phyloP scores from a whole-genome alignment of 2,113 vertebrate genomes.

The Nanorana parkeri region DNA sequence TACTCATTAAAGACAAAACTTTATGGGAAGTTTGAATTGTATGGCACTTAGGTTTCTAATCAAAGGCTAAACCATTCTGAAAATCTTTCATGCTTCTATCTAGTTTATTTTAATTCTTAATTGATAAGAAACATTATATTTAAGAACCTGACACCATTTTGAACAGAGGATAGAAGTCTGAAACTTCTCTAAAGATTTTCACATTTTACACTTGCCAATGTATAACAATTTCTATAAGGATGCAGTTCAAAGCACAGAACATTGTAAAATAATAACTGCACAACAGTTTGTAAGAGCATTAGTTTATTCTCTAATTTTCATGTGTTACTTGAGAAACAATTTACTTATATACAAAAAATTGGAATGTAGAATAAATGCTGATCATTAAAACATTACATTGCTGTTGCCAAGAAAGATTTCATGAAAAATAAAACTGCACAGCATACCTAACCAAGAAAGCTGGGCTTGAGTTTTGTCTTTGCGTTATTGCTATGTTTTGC shows the following conservation, averaged over 20 bases:
- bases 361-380: constrained; percentile 90
- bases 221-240: not conserved
- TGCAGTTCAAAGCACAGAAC: constrained; percentile 21
- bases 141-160: too few species aligned
- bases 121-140: too few species aligned
- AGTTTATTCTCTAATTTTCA: constrained; percentile 89
- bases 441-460: constrained; percentile 71
- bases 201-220: too few species aligned
- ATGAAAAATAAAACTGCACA: constrained; percentile 75
- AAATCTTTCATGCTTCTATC: too few species aligned
- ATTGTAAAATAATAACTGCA: constrained; percentile 62
- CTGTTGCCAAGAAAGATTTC: constrained; percentile 74
- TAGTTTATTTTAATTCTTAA: too few species aligned
- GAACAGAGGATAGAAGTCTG: too few species aligned
- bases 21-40: too few species aligned
- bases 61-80: too few species aligned
- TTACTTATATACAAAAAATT: constrained; percentile 91
- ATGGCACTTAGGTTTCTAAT: too few species aligned
- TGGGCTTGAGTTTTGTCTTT: constrained; percentile 78
- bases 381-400: constrained; percentile 76
- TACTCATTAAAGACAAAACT: too few species aligned
- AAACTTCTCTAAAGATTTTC: too few species aligned
- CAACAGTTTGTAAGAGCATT: constrained; percentile 80
- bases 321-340: constrained; percentile 88
- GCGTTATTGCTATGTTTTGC: constrained; percentile 84